Evolutionary conservation across 2,888 invertebrate genomes (phyloP).

Genomic region (Mechanitis messenoides): DNA sequence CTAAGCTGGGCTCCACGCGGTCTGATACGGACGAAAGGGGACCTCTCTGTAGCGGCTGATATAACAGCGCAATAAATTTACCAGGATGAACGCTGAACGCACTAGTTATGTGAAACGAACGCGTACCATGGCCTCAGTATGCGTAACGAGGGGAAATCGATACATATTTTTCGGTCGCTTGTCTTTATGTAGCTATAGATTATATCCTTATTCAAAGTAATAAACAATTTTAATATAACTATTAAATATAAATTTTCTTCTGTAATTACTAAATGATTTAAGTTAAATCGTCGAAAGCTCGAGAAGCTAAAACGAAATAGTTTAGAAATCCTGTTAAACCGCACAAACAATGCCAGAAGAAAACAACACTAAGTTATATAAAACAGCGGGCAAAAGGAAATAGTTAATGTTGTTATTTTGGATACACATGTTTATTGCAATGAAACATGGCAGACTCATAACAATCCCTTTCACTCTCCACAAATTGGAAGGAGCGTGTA

Average conservation of each 20-base stretch:
- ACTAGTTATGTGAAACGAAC: constrained; percentile 72
- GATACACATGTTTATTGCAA: constrained; percentile 75
- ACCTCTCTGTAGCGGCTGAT: constrained; percentile 73
- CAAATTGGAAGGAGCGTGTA: constrained; percentile 75
- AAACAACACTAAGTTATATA: constrained; percentile 54
- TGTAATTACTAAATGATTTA: too few species aligned
- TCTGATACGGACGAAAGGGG: constrained; percentile 73
- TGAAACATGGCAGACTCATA: constrained; percentile 74
- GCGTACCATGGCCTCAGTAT: constrained; percentile 53
- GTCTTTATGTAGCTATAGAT: constrained; percentile 5
- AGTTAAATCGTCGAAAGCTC: constrained; percentile 25
- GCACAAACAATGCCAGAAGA: constrained; percentile 37
- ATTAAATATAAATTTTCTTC: too few species aligned
- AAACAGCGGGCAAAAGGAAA: constrained; percentile 51
- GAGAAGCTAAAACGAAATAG: constrained; percentile 31
- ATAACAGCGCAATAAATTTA: constrained; percentile 77
- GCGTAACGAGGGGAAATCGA: constrained; percentile 63
- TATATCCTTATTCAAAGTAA: too few species aligned
- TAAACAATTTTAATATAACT: too few species aligned
- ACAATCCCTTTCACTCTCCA: constrained; percentile 76
- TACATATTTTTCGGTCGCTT: constrained; percentile 21
- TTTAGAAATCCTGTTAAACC: constrained; percentile 30
- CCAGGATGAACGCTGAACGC: constrained; percentile 73
- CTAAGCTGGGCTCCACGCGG: constrained; percentile 72
- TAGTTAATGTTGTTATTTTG: constrained; percentile 71